These are phyloP conservation scores for Saccopteryx bilineata DNA, from an alignment of 2,113 vertebrate genomes.

Conservation along the genomic window DNA sequence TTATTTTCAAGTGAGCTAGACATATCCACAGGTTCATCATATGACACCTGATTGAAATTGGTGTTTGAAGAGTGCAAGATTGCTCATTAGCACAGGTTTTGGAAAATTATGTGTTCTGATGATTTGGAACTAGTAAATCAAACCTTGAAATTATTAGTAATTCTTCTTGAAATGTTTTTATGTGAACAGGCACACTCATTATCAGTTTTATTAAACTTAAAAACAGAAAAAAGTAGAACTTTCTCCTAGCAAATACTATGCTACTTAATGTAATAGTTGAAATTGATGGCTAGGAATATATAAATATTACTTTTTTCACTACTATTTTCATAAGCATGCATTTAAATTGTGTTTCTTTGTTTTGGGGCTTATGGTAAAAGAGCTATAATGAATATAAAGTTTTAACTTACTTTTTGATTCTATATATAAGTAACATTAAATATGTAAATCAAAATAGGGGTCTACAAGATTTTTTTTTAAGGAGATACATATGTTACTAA, in stretches of 20 bases:
- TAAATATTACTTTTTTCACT: neutral
- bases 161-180: conserved; percentile 51
- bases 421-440: neutral
- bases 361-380: neutral
- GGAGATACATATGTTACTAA: neutral
- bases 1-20: conserved; percentile 57
- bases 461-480: conserved; percentile 34
- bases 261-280: conserved; percentile 8
- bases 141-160: conserved; percentile 59
- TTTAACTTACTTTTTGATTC: neutral
- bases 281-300: neutral
- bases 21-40: conserved; percentile 51
- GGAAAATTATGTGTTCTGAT: conserved; percentile 66
- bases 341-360: neutral
- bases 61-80: conserved; percentile 61
- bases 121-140: conserved; percentile 70
- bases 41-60: conserved; percentile 71
- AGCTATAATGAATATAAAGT: neutral
- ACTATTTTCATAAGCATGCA: neutral
- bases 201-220: conserved; percentile 60
- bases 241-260: neutral
- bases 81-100: conserved; percentile 62
- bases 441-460: neutral
- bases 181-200: conserved; percentile 6
- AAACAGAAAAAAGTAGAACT: neutral